Base-by-base conservation (phyloP, 1,140 invertebrate genomes). In the Euwallacea fornicatus region DNA sequence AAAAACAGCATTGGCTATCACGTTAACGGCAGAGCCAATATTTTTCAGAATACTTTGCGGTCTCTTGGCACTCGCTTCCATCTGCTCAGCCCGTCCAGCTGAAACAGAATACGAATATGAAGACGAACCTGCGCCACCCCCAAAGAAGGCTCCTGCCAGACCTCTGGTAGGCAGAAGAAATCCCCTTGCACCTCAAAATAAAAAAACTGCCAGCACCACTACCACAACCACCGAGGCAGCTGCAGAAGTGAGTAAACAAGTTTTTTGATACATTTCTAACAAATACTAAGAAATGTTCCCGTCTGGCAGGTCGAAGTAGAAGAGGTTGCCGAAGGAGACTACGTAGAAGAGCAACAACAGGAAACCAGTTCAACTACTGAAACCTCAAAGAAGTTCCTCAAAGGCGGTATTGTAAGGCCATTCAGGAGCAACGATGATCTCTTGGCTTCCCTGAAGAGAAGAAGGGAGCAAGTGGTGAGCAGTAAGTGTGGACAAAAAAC, bases 341-440 rank as follows among this genome's bases (percentile, higher is more conserved):
- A 82, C 16, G 80, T 83, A 42, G 82, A 81, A 2, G 84, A 84
- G 47, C 85, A 86, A 72, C 78, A 79, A 66, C 78, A 65, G 6
- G 78, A 76, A 42, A 79, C 78, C 7, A 85, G 83, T 56, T 86
- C 88, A 0, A 89, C 89, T 0, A 90, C 88, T 3, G 88, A 89
- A 78, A 83, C 87, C 47, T 84, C 88, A 54, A 90, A 89, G 75
- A 85, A 83, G 75, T 77, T 80, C 71, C n/a, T 61, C 2, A 84
- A 87, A 47, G 84, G 83, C 0, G 87, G 88, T 7, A 85, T 89
- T 42, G 86, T 91, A 9, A 83, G 88, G 41, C 87, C 88, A 2
- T 90, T 88, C 82, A 85, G 89, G 76, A 90, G 89, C 75, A 91
- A 91, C 78, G 88, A 90, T 53, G 89, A 91, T 74, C 83, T 91